Evolutionary conservation across 2,797 vertebrate genomes (phyloP), one percentile per base, ranked within the genome.

Genomic region (Characodon lateralis): DNA sequence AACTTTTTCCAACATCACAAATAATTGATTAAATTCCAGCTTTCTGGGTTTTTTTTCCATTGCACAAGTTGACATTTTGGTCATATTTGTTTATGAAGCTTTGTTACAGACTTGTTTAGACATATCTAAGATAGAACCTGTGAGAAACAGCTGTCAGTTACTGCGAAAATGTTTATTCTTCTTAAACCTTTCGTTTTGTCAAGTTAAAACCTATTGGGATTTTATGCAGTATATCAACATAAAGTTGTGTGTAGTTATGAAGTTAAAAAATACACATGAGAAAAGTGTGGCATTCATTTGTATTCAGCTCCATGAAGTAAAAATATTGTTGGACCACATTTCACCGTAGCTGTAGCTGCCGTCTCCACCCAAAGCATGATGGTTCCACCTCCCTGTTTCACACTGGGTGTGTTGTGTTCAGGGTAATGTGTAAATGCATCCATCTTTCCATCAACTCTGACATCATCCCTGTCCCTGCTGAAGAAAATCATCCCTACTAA

Each of bases 1-100:
- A 85, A 53, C 20, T 16, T 65, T 79, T 50, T 83, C 5, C 22
- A 72, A 55, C 58, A 22, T 61, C 66, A 71, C 24, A 28, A 70
- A 71, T 24, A 26, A 48, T 68, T 73, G 43, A 5, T 66, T 8
- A 81, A 58, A 68, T 65, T 22, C 41, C 58, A 12, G 41, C 28
- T 20, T 28, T 55, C 41, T 26, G n/a, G n/a, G 71, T 22, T 79
- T 13, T 22, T 6, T 12, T 26, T 43, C 16, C 28, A 7, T 26
- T 1, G 24, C 51, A 77, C 20, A 31, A 55, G 51, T 58, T 81
- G 72, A 39, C 10, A 2, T 81, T 50, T 46, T 31, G 14, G 41
- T 35, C 26, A 73, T 26, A 20, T 75, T 68, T 35, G 31, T 31
- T 26, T 20, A 12, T 10, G 53, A 53, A 72, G 14, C 28, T 63